Evolutionary conservation across 1,140 invertebrate species (phyloP).

Genomic region (Apis dorsata): DNA sequence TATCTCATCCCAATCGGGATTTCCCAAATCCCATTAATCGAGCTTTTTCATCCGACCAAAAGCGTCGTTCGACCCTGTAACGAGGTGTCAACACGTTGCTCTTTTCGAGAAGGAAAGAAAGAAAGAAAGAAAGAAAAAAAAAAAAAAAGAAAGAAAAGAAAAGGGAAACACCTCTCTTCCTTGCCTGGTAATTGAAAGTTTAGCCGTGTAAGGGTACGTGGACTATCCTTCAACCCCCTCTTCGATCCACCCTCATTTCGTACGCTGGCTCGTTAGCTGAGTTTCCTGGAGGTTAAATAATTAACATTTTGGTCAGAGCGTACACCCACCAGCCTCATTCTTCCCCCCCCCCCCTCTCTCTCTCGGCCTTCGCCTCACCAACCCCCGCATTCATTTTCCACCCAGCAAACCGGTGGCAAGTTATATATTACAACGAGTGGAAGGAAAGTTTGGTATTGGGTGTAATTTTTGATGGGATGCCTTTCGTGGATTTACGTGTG

Average conservation of each 20-base stretch:
- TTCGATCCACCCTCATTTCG: constrained; percentile 47
- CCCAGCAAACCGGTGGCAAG: constrained; percentile 39
- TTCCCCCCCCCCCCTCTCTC: not conserved
- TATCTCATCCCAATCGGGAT: too few species aligned
- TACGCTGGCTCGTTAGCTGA: constrained; percentile 72
- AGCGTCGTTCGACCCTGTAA: not conserved
- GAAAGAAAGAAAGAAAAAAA: too few species aligned
- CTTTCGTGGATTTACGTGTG: not conserved
- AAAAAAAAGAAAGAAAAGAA: not conserved
- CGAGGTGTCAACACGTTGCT: constrained; percentile 10
- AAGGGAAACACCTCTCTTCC: constrained; percentile 36
- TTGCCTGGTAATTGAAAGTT: constrained; percentile 44
- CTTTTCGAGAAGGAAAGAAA: too few species aligned
- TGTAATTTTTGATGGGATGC: not conserved
- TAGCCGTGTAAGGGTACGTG: constrained; percentile 13
- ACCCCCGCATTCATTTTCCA: constrained; percentile 45
- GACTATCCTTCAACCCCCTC: constrained; percentile 24
- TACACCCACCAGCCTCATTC: constrained; percentile 53
- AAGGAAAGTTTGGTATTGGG: not conserved
- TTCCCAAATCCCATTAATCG: not conserved
- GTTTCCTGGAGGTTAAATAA: constrained; percentile 77
- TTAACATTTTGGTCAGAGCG: constrained; percentile 77
- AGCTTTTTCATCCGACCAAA: not conserved
- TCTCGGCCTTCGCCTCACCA: constrained; percentile 29
- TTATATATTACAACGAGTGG: not conserved